Evolutionary conservation across 2,888 invertebrate species (phyloP), one percentile per base, ranked within the genome.

Genomic region (Eupsilia transversa): DNA sequence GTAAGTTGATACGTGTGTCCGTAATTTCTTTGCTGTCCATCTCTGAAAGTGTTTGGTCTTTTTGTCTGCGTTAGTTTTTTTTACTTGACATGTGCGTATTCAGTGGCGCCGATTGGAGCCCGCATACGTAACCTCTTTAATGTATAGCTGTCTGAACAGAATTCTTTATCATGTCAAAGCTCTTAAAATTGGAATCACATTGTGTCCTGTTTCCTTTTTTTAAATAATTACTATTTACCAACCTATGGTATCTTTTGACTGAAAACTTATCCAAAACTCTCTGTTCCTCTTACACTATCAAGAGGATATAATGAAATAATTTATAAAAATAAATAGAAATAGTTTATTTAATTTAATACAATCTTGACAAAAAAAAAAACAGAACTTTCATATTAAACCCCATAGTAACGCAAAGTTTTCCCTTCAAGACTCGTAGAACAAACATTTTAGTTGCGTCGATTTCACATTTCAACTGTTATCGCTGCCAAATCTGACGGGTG

Each of bases 1-100:
- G 76, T 74, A 86, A 74, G 82, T 80, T 76, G 85, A 86, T 84
- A 84, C 61, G 74, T 83, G 74, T 80, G 82, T 66, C 74, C 66
- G 75, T 72, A 72, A 85, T 83, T 77, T 83, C 2, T 76, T 68
- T 68, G 61, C 46, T 61, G 72, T 72, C 74, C 85, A 80, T 85
- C 78, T 77, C 64, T 68, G 56, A 72, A 49, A 74, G 60, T 76
- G 82, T 70, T 74, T 77, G 60, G 83, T 71, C 43, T 72, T 72
- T 79, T 83, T 63, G 41, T 76, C 57, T 70, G 70, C 46, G 30
- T 33, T 3, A 17, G 1, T 35, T 38, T 65, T 85, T 46, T 76
- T 49, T 33, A 12, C 43, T 57, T 67, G 35, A 49, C 57, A 35
- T 41, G 59, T 59, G 68, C 33, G 35, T 64, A 41, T 67, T n/a